phyloP scores from a whole-genome alignment of 2,797 vertebrate species.

The Catamblyrhynchus diadema region DNA sequence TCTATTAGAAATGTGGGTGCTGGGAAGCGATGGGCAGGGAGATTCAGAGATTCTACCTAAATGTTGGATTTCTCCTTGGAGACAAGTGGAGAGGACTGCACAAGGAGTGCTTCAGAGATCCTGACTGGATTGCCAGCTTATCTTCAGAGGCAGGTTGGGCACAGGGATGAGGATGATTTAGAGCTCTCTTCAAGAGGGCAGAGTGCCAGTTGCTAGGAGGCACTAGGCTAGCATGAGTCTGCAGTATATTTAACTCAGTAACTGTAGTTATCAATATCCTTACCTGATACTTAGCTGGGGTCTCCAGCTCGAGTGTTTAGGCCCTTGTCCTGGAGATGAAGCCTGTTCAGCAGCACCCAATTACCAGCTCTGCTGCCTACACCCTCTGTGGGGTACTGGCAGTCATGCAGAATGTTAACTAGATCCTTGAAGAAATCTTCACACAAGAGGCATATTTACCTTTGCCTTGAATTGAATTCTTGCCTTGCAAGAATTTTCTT shows the following conservation, averaged over 20 bases:
- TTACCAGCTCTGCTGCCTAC: background rate
- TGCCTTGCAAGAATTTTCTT: background rate
- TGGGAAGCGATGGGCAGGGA: background rate
- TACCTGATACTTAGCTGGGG: background rate
- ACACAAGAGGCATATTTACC: background rate
- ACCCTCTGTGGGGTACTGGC: background rate
- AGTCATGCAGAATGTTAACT: background rate
- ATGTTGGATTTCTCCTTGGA: background rate
- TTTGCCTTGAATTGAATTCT: background rate
- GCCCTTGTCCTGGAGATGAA: background rate
- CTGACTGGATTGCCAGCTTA: background rate
- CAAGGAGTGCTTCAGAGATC: background rate
- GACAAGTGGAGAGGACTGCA: background rate
- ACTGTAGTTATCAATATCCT: background rate
- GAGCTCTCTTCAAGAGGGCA: background rate
- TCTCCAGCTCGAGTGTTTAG: background rate
- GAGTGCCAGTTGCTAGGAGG: background rate
- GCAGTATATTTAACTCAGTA: background rate
- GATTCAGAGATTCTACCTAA: background rate
- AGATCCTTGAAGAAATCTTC: background rate
- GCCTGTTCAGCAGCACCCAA: background rate
- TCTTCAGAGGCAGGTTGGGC: background rate
- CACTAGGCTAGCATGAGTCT: background rate
- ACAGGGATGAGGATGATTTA: background rate
- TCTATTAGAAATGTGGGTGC: background rate